phyloP scores from a whole-genome alignment of 92 coral and sea anemone genomes.

The Scolanthus callimorphus region DNA sequence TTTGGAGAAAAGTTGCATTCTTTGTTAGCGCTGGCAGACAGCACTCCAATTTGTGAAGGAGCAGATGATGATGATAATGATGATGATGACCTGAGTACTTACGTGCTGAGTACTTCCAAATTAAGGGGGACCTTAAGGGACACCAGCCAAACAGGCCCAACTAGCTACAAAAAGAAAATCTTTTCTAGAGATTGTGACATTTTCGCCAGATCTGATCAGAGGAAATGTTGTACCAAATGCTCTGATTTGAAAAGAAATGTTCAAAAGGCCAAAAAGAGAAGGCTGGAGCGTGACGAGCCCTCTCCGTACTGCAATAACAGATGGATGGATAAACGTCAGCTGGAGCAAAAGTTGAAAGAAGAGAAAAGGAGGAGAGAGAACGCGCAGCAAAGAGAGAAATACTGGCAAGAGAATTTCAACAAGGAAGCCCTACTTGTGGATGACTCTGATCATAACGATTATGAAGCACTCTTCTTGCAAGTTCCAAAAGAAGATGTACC shows the following conservation, averaged over 20 bases:
- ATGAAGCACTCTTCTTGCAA: too few species aligned
- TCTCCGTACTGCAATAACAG: not conserved
- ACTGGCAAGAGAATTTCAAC: too few species aligned
- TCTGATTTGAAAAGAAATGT: not conserved
- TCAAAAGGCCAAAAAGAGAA: not conserved
- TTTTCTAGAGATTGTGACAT: not conserved
- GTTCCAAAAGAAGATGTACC: too few species aligned
- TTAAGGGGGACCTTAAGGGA: not conserved
- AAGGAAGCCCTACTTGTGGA: not conserved
- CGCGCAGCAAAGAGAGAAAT: not conserved
- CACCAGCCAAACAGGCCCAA: not conserved
- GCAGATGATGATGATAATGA: too few species aligned
- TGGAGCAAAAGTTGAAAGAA: not conserved
- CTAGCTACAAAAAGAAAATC: not conserved
- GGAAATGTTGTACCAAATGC: not conserved
- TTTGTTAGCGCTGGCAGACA: not conserved
- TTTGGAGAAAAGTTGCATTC: not conserved
- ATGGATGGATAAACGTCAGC: not conserved
- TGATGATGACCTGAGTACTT: too few species aligned
- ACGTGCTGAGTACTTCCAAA: not conserved
- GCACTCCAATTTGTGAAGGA: not conserved
- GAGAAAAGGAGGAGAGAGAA: not conserved
- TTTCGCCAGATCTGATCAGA: not conserved
- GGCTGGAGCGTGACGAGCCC: not conserved
- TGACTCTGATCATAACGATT: too few species aligned